phyloP scores from a whole-genome alignment of 2,113 vertebrate species.

The Siphamia tubifer region DNA sequence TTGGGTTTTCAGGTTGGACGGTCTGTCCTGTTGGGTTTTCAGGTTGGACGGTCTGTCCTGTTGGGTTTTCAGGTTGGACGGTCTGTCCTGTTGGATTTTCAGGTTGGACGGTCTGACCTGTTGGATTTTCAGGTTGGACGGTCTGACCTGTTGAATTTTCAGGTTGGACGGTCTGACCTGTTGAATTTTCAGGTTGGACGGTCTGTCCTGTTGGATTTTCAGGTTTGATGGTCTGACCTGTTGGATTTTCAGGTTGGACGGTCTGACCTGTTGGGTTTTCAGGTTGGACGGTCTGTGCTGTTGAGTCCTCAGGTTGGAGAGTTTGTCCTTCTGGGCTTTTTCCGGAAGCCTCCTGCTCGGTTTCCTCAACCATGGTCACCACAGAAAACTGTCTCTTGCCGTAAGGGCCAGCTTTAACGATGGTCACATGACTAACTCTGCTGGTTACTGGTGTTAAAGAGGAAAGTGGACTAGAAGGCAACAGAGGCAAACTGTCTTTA shows the following conservation, averaged over 20 bases:
- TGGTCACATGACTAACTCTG: constrained; percentile 20
- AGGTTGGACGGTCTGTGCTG: not conserved
- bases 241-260: constrained; percentile 1
- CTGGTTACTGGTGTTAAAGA: constrained; percentile 8
- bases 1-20: constrained; percentile 1
- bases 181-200: constrained; percentile 1
- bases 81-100: not conserved
- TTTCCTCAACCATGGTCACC: constrained; percentile 48
- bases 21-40: not conserved
- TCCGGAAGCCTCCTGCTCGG: not conserved
- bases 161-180: not conserved
- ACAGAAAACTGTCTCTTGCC: constrained; percentile 64
- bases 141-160: not conserved
- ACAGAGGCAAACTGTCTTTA: too few species aligned
- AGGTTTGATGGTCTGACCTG: not conserved
- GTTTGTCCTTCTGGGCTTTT: not conserved
- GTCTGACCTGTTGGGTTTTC: not conserved
- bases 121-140: constrained; percentile 1
- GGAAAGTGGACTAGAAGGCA: not conserved
- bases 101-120: not conserved
- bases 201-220: not conserved
- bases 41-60: not conserved
- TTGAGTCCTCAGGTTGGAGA: not conserved
- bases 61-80: constrained; percentile 1
- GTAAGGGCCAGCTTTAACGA: constrained; percentile 51